Percentiles rank a stretch among this genome's conserved stretches.
These are phyloP conservation scores for Micronisus gabar DNA, from an alignment of 2,113 vertebrate species.

Conservation along the genomic window DNA sequence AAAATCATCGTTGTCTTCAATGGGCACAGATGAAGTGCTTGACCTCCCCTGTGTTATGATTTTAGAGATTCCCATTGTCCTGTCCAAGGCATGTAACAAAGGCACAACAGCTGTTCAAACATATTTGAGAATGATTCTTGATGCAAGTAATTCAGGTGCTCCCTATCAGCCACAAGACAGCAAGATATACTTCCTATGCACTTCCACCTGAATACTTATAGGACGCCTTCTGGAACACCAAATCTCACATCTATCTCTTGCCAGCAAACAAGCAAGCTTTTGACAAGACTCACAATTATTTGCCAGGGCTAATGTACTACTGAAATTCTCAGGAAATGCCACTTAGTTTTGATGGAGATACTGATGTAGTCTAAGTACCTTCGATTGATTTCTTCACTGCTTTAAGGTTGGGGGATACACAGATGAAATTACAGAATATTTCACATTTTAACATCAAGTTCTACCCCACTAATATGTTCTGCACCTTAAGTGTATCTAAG, in stretches of 20 bases:
- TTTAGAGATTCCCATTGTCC: conserved; percentile 28
- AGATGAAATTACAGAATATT: background rate
- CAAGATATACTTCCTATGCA: background rate
- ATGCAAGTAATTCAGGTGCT: background rate
- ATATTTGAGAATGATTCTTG: background rate
- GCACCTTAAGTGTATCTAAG: background rate
- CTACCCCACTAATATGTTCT: background rate
- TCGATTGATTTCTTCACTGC: background rate
- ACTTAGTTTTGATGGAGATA: background rate
- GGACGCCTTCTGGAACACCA: background rate
- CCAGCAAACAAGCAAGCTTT: background rate
- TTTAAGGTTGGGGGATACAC: background rate
- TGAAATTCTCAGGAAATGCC: background rate
- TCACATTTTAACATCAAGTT: background rate
- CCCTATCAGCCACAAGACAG: background rate
- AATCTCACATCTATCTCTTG: background rate
- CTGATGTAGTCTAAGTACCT: background rate
- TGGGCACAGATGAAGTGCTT: conserved; percentile 19
- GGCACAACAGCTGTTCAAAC: conserved; percentile 41
- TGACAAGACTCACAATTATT: background rate
- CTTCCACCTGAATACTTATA: background rate
- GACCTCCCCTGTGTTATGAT: conserved; percentile 29
- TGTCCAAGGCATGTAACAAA: conserved; percentile 37
- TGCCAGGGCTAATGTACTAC: background rate
- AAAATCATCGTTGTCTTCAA: conserved; percentile 46